Conservation (phyloP, 2,113 vertebrate genomes). For the Isurus oxyrinchus region DNA sequence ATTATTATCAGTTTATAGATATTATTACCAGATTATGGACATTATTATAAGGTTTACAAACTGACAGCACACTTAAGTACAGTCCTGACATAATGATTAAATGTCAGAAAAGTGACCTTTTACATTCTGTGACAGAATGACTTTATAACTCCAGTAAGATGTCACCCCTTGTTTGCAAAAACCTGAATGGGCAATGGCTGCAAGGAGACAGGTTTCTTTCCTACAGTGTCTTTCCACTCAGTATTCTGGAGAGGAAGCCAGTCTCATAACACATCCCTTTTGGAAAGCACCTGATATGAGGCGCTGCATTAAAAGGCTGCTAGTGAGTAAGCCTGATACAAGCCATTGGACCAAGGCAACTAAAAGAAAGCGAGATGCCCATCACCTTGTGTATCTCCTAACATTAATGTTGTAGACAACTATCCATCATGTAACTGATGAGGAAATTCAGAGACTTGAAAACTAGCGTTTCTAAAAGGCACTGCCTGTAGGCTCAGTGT, state of each 20-base stretch:
- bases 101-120: background rate
- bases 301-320: background rate
- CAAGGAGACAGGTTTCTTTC: background rate
- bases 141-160: background rate
- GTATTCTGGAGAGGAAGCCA: background rate
- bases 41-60: background rate
- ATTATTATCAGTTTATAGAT: background rate
- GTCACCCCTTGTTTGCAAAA: background rate
- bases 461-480: background rate
- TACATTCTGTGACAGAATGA: background rate
- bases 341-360: background rate
- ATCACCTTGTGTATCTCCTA: too few relatives aligned
- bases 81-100: background rate
- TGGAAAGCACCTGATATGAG: background rate
- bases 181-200: background rate
- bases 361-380: too few relatives aligned
- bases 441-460: background rate
- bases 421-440: background rate
- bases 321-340: background rate
- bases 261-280: background rate
- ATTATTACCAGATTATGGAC: background rate
- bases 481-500: background rate
- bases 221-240: background rate
- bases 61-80: background rate
- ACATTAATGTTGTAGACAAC: background rate